Evolutionary conservation across 2,888 invertebrate genomes (phyloP).

Genomic region (Zygaena filipendulae): DNA sequence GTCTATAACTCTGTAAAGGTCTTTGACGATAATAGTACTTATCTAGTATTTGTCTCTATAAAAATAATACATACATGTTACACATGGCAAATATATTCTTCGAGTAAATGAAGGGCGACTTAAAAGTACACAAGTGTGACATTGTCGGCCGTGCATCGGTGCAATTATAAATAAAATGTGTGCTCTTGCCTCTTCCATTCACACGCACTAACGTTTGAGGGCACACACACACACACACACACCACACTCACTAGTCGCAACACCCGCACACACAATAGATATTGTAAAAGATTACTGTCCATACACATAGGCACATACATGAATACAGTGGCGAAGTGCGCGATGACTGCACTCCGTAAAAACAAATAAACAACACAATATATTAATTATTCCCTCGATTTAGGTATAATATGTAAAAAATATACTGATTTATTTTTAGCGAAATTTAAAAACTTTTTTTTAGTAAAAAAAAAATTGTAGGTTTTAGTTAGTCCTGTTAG

Average conservation of each 20-base stretch:
- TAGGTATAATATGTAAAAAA: too few relatives aligned
- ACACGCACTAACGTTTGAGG: slow-evolving; percentile 63
- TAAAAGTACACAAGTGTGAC: slow-evolving; percentile 45
- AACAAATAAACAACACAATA: slow-evolving; percentile 66
- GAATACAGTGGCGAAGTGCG: slow-evolving; percentile 55
- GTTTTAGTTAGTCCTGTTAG: too few relatives aligned
- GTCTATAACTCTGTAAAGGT: too few relatives aligned
- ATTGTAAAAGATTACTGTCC: too few relatives aligned
- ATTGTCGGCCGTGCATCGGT: slow-evolving; percentile 62
- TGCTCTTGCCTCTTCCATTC: slow-evolving; percentile 45
- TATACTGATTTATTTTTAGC: too few relatives aligned
- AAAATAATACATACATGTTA: too few relatives aligned
- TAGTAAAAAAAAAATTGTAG: too few relatives aligned
- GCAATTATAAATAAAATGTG: slow-evolving; percentile 69
- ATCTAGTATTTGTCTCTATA: too few relatives aligned
- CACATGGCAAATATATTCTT: too few relatives aligned
- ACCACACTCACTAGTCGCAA: slow-evolving; percentile 17
- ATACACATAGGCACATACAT: slow-evolving; percentile 16
- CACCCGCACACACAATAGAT: slow-evolving; percentile 50
- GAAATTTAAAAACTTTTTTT: too few relatives aligned
- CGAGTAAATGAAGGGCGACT: slow-evolving; percentile 40
- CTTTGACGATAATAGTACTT: too few relatives aligned
- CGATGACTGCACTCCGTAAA: slow-evolving; percentile 69
- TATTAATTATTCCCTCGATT: too few relatives aligned
- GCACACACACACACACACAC: slow-evolving; percentile 41